Base-by-base conservation (phyloP, 92 coral and sea anemone genomes). In the Parazoanthus darwini region DNA sequence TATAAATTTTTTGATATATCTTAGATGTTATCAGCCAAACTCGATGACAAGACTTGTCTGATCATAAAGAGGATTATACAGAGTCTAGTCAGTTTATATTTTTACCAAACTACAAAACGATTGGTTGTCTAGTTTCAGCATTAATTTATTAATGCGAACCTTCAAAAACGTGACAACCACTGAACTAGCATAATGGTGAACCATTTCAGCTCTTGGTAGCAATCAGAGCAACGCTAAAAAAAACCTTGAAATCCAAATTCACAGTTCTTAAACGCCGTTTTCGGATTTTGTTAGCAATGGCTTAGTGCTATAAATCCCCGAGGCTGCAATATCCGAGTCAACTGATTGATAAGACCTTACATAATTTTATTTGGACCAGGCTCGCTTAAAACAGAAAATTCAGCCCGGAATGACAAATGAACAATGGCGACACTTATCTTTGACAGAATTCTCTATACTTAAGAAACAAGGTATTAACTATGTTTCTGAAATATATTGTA, bases 21-120 rank as follows among this genome's bases (percentile, higher is more conserved):
- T 37, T 33, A 68, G 68, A 71, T 84, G 13, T 33, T 70, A 84
- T 70, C 87, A 25, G 63, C 39, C 46, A 84, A 72, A 51, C 77
- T 50, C 65, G 87, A 84, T 84, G 87, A 84, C 87, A 84, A 71
- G 26, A 38, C 13, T 71, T 71, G 87, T 68, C 66, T 70, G 59
- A 70, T 48, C 79, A 35, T 80, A 56, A 80, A 33, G 44, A 58
- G 72, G 46, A 26, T 71, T 70, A 29, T n/a, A 5, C 9, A 0
- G 10, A 33, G 72, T 63, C 43, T 81, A 59, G 85, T 42, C 56
- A 84, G 26, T 33, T 29, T 29, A 29, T 74, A 6, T 10, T 84
- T 42, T 14, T 46, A 3, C 67, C 78, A 35, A 46, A 20, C 68
- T 63, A 43, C 4, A 26, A 65, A 65, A 44, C 86, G 67, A 84